These are phyloP conservation scores for Torymus texanus DNA, from an alignment of 2,888 invertebrate species.

Conservation along the genomic window DNA sequence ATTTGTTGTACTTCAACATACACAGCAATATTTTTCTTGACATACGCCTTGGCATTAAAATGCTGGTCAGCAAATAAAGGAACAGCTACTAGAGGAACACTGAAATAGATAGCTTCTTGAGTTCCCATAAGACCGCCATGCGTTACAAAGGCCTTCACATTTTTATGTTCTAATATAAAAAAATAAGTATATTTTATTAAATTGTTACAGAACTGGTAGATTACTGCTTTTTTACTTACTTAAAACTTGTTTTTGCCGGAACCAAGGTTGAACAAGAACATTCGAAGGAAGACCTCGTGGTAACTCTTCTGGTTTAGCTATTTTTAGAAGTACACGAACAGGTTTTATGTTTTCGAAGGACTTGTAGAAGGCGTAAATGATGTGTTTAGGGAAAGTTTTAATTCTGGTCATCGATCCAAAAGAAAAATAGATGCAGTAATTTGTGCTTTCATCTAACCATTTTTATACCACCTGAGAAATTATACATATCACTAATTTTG, in stretches of 20 bases:
- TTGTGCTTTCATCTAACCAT: slow-evolving; percentile 67
- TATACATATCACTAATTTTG: neutral
- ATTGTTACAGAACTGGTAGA: no score
- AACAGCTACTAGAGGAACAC: slow-evolving; percentile 64
- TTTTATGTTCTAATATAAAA: slow-evolving; percentile 63
- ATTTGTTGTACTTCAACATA: slow-evolving; percentile 60
- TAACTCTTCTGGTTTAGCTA: slow-evolving; percentile 66
- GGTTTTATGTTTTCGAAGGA: slow-evolving; percentile 68
- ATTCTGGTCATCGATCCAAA: slow-evolving; percentile 72
- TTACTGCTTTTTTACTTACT: slow-evolving; percentile 57
- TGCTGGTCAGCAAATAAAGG: slow-evolving; percentile 66
- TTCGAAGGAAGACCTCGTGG: slow-evolving; percentile 68
- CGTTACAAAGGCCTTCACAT: slow-evolving; percentile 63
- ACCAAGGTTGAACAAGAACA: slow-evolving; percentile 67
- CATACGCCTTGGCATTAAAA: slow-evolving; percentile 62
- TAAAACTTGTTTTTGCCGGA: slow-evolving; percentile 65
- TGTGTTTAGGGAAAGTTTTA: slow-evolving; percentile 66
- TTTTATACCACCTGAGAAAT: slow-evolving; percentile 65
- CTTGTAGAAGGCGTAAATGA: slow-evolving; percentile 66
- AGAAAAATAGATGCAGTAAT: slow-evolving; percentile 68
- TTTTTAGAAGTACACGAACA: slow-evolving; percentile 67
- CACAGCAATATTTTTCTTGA: slow-evolving; percentile 60
- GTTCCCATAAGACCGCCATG: slow-evolving; percentile 65
- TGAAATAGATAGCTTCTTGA: slow-evolving; percentile 63
- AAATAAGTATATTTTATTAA: no score